Evolutionary conservation across 2,113 vertebrate species (phyloP), one percentile per base, ranked within the genome.

Genomic region (Thomomys bottae): DNA sequence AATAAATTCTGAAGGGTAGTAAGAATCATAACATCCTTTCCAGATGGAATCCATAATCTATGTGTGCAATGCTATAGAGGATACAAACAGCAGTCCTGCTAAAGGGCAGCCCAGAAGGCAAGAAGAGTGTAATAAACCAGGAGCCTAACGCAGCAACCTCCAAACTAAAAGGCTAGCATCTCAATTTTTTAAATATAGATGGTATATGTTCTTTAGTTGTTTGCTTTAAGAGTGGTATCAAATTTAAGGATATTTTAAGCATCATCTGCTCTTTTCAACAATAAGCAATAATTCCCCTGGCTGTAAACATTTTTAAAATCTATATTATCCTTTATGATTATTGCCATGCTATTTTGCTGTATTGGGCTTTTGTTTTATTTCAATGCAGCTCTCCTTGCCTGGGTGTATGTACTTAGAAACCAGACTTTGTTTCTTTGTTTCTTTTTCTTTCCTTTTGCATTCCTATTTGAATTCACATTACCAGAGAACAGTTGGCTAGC

Each of bases 181-280:
- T 42, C 87, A 83, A 42, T 68, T 84, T 89, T 54, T 76, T 76
- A 87, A 80, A 85, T 81, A 88, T 81, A 84, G 38, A 68, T 88
- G 23, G 67, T 45, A 86, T 72, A 68, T 68, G 23, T 10, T 88
- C 76, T 75, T 70, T 45, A 26, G 26, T 86, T 61, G 61, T 71
- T 83, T 89, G 59, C 63, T 72, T 96, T 81, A 94, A 90, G 66
- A 92, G n/a, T 38, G n/a, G 88, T 57, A 81, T 38, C 67, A 92
- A 90, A 92, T 57, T 92, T 88, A 90, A 71, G 71, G 63, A 78
- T 73, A 89, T 68, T 84, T 84, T 73, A 88, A 90, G 42, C n/a
- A 94, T 68, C 76, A 92, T 89, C 95, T 95, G 72, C 38, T 84
- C 23, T 84, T 81, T 66, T 88, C 45, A 90, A 95, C 59, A 92